phyloP scores from a whole-genome alignment of 2,888 invertebrate species.

The Cosmorhoe ocellata region DNA sequence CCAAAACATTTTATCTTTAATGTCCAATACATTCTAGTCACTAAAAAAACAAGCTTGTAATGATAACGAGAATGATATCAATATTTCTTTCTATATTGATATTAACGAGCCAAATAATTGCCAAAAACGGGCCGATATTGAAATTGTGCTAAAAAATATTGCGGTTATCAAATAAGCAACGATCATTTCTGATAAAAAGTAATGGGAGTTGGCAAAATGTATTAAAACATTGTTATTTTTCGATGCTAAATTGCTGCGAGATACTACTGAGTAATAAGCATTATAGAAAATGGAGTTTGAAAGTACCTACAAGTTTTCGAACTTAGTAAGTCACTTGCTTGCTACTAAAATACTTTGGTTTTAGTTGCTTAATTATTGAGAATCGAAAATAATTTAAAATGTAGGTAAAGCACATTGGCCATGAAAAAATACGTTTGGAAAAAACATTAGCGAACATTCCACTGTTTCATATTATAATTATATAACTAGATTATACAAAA shows the following conservation, averaged over 20 bases:
- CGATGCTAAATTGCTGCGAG: background rate
- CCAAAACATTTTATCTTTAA: background rate
- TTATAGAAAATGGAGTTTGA: constrained; percentile 8
- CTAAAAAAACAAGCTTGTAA: constrained; percentile 1
- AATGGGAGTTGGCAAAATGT: background rate
- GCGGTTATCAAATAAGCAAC: constrained; percentile 3
- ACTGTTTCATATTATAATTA: too few species aligned
- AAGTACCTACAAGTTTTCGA: background rate
- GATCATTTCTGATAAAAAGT: background rate
- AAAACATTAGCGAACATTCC: too few species aligned
- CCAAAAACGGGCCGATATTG: constrained; percentile 11
- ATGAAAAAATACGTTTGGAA: too few species aligned
- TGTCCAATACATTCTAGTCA: background rate
- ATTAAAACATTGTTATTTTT: constrained; percentile 1
- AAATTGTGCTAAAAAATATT: background rate
- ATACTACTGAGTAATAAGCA: constrained; percentile 1
- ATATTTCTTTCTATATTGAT: constrained; percentile 20
- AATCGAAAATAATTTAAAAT: too few species aligned
- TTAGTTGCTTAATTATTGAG: too few species aligned
- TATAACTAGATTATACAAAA: too few species aligned
- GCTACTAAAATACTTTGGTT: background rate
- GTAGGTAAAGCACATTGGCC: too few species aligned
- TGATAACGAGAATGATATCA: constrained; percentile 4
- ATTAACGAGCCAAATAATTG: constrained; percentile 19
- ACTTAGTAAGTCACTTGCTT: background rate